Evolutionary conservation across 1,140 invertebrate genomes (phyloP).

Genomic region (Drosophila neocordata): DNA sequence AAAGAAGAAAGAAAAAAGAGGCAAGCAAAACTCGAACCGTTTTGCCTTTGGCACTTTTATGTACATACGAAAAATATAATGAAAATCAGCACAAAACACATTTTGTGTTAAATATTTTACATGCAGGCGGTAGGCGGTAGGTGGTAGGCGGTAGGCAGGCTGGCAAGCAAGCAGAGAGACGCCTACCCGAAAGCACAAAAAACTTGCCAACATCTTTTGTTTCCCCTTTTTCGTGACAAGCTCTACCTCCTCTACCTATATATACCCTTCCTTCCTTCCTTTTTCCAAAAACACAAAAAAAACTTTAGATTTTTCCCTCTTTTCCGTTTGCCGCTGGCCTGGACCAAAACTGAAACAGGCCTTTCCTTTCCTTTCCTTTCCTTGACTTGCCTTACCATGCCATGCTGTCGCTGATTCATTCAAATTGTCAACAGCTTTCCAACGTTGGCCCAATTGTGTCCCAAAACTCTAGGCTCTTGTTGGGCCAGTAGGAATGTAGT

Average conservation of each 20-base stretch:
- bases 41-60: constrained; percentile 28
- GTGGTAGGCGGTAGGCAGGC: not conserved
- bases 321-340: not conserved
- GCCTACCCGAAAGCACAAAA: constrained; percentile 9
- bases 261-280: not conserved
- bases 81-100: constrained; percentile 58
- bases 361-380: no score
- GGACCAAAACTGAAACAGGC: constrained; percentile 4
- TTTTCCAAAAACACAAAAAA: not conserved
- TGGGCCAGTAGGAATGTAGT: no score
- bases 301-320: constrained; percentile 38
- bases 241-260: not conserved
- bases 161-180: not conserved
- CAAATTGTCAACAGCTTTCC: constrained; percentile 70
- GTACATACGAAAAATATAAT: constrained; percentile 43
- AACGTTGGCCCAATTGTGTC: constrained; percentile 62
- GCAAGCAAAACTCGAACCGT: constrained; percentile 19
- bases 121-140: constrained; percentile 32
- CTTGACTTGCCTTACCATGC: not conserved
- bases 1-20: constrained; percentile 1
- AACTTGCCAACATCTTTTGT: constrained; percentile 64
- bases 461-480: no score
- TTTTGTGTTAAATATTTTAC: constrained; percentile 72
- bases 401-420: constrained; percentile 41
- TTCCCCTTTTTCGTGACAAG: constrained; percentile 9